Conservation (phyloP, 2,888 invertebrate genomes). For the Eupithecia exiguata region DNA sequence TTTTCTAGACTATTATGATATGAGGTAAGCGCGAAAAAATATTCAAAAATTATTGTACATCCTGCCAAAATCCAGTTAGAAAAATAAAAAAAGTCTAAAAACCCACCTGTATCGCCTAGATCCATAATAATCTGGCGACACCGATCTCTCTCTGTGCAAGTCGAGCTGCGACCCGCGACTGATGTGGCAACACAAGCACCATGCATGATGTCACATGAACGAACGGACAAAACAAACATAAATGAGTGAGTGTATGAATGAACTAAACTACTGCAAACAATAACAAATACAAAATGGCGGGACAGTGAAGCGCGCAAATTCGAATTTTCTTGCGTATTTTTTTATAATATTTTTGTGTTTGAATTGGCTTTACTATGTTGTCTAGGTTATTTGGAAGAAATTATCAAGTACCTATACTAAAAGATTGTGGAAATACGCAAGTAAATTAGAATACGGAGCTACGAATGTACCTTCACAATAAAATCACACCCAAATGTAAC, state of each 20-base stretch:
- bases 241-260: constrained; percentile 30
- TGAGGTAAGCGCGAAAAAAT: no score
- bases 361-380: neutral
- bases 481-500: constrained; percentile 2
- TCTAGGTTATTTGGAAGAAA: neutral
- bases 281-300: constrained; percentile 9
- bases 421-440: neutral
- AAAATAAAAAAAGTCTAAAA: constrained; percentile 38
- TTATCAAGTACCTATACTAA: neutral
- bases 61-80: neutral
- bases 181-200: constrained; percentile 59
- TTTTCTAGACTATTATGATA: no score
- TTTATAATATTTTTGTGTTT: neutral
- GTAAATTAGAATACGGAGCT: neutral
- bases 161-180: constrained; percentile 91
- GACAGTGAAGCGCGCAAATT: neutral
- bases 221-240: constrained; percentile 36
- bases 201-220: constrained; percentile 77
- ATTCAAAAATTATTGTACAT: neutral
- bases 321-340: neutral
- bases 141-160: constrained; percentile 86
- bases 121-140: constrained; percentile 89
- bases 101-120: constrained; percentile 91
- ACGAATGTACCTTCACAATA: neutral
- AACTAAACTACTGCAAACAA: constrained; percentile 17